phyloP scores from a whole-genome alignment of 1,140 invertebrate genomes.

The Drosophila parabipectinata region DNA sequence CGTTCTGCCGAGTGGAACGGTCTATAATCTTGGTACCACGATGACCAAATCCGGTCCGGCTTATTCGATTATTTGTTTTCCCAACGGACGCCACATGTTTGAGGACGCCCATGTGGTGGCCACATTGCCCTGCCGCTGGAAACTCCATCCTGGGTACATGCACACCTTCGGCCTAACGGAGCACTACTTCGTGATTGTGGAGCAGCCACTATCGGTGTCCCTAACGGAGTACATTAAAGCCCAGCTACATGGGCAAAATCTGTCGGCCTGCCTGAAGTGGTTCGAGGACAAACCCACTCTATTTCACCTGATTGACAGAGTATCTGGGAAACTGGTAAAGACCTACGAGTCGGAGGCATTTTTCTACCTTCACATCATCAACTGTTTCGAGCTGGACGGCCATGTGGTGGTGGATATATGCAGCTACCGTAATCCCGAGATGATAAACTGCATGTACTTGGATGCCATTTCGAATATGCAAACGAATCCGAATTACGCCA shows the following conservation, averaged over 20 bases:
- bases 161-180: slow-evolving; percentile 94
- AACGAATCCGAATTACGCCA: slow-evolving; percentile 91
- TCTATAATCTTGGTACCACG: slow-evolving; percentile 91
- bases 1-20: slow-evolving; percentile 88
- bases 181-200: slow-evolving; percentile 93
- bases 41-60: slow-evolving; percentile 88
- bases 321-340: slow-evolving; percentile 86
- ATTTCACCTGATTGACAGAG: slow-evolving; percentile 89
- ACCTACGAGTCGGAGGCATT: slow-evolving; percentile 90
- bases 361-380: slow-evolving; percentile 95
- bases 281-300: slow-evolving; percentile 90
- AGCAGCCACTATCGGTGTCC: slow-evolving; percentile 92
- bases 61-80: slow-evolving; percentile 90
- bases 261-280: slow-evolving; percentile 88
- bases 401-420: slow-evolving; percentile 92
- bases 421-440: slow-evolving; percentile 91
- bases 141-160: slow-evolving; percentile 92
- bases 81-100: slow-evolving; percentile 87
- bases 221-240: slow-evolving; percentile 86
- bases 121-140: slow-evolving; percentile 89
- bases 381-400: slow-evolving; percentile 91
- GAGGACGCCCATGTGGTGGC: slow-evolving; percentile 89
- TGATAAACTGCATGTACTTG: slow-evolving; percentile 94
- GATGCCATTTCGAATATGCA: slow-evolving; percentile 92
- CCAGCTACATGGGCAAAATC: slow-evolving; percentile 87